Evolutionary conservation across 2,888 invertebrate genomes (phyloP).

Genomic region (Ectropis crepuscularia): DNA sequence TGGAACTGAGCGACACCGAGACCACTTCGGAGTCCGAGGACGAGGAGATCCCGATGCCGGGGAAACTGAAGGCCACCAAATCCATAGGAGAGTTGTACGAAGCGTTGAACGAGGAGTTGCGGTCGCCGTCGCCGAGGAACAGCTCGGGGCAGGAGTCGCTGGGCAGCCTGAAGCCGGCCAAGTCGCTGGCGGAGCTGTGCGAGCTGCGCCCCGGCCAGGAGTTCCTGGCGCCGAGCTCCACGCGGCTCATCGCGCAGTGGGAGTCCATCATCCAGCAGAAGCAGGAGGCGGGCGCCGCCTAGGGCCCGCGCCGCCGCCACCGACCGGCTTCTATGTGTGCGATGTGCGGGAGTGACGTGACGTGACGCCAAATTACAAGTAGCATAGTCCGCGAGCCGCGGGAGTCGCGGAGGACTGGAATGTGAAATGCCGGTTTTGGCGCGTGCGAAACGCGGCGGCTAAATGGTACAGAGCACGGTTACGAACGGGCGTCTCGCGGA

Average conservation of each 20-base stretch:
- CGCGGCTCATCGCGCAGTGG: slow-evolving; percentile 91
- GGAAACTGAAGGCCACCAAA: slow-evolving; percentile 86
- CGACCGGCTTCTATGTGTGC: slow-evolving; percentile 55
- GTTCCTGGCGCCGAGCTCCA: slow-evolving; percentile 87
- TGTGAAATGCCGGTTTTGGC: slow-evolving; percentile 40
- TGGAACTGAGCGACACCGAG: slow-evolving; percentile 86
- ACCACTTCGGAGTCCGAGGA: slow-evolving; percentile 84
- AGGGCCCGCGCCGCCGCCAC: slow-evolving; percentile 46
- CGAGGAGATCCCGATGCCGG: slow-evolving; percentile 85
- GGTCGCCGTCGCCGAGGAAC: slow-evolving; percentile 77
- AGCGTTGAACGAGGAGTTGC: slow-evolving; percentile 77
- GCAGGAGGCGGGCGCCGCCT: slow-evolving; percentile 83
- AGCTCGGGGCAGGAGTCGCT: slow-evolving; percentile 76
- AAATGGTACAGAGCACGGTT: slow-evolving; percentile 28
- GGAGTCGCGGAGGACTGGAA: slow-evolving; percentile 37
- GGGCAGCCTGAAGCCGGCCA: slow-evolving; percentile 86
- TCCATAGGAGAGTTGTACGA: slow-evolving; percentile 89
- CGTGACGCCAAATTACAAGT: slow-evolving; percentile 42
- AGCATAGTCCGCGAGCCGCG: slow-evolving; percentile 44
- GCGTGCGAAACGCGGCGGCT: slow-evolving; percentile 24
- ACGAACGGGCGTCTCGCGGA: slow-evolving; percentile 22
- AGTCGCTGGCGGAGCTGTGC: slow-evolving; percentile 88
- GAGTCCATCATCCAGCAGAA: slow-evolving; percentile 90
- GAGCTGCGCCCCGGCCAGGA: slow-evolving; percentile 87
- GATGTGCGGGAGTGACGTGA: slow-evolving; percentile 48